A percentile compares a stretch with the other conserved stretches of the same genome.
Conservation (phyloP, 2,797 vertebrate species). For the Pangasius macronema region DNA sequence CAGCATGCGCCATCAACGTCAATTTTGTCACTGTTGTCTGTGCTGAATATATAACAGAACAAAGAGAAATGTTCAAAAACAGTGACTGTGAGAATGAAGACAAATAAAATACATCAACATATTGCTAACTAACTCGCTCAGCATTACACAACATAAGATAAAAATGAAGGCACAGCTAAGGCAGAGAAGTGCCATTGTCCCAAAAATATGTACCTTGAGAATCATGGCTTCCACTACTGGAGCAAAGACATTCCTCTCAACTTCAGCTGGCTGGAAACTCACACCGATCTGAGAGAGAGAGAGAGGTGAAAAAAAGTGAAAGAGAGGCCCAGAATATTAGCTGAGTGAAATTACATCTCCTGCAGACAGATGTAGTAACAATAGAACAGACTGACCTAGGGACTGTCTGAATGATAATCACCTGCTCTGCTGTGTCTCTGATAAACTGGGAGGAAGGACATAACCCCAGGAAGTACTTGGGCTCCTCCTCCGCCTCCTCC, state of each 20-base stretch:
- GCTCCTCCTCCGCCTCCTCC: constrained; percentile 84
- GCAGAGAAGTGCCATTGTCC: neutral
- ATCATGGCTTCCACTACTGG: constrained; percentile 93
- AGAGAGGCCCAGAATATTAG: neutral
- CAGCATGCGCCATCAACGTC: neutral
- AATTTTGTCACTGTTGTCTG: neutral
- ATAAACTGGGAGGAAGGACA: constrained; percentile 84
- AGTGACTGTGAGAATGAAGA: neutral
- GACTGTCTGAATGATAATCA: constrained; percentile 57
- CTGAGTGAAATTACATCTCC: neutral
- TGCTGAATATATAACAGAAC: neutral
- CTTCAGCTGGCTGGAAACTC: constrained; percentile 86
- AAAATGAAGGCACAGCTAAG: neutral
- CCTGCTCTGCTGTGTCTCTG: constrained; percentile 88
- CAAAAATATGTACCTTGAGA: constrained; percentile 80
- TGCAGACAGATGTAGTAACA: neutral
- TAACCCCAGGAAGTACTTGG: constrained; percentile 86
- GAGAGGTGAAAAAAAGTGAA: neutral
- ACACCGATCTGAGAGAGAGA: constrained; percentile 85
- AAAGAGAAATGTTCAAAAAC: neutral
- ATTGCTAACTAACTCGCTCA: neutral
- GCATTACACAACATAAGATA: neutral
- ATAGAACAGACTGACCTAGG: neutral
- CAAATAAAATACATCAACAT: neutral
- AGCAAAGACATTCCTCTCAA: constrained; percentile 89